Evolutionary conservation across 2,113 vertebrate species (phyloP), one percentile per base, ranked within the genome.

Genomic region (Nycticorax nycticorax): DNA sequence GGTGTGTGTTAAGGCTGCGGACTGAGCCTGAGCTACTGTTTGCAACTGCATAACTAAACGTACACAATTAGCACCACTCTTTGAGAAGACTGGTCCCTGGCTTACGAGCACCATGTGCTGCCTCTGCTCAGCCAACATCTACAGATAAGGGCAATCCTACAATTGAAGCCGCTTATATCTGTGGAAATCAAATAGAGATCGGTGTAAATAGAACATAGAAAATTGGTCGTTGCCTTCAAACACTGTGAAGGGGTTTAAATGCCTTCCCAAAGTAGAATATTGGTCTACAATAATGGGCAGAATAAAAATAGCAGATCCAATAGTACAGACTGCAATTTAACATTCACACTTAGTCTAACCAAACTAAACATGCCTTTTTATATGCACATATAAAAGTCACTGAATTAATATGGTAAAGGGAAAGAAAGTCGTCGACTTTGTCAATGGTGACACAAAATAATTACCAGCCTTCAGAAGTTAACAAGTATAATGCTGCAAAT

Each of bases 21-120:
- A 33, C 52, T 43, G 7, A 83, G 63, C 41, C 60, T 37, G n/a
- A 30, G 35, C 35, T 75, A 5, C 12, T 21, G 20, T 15, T 85
- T 67, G 24, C 33, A 94, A 22, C 37, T 15, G 41, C 67, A 1
- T n/a, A 43, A 90, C 45, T 88, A 63, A 60, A 5, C 2, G 1
- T 4, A 12, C 24, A 3, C 59, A 48, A 39, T 67, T 39, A 83
- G 52, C 43, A 16, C 4, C 26, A 4, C 6, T 9, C 18, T 23
- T 4, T 0, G 6, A 67, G 57, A 22, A 50, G 33, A 5, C 24
- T 5, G 17, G 3, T 24, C 37, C 66, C 16, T 13, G 18, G 50
- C 57, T 55, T 10, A 7, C 1, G 8, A 60, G 57, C 43, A 6
- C 50, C 3, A 1, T 2, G 7, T 24, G 67, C 64, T n/a, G n/a